phyloP scores from a whole-genome alignment of 2,113 vertebrate genomes.

The Myotis lucifugus region DNA sequence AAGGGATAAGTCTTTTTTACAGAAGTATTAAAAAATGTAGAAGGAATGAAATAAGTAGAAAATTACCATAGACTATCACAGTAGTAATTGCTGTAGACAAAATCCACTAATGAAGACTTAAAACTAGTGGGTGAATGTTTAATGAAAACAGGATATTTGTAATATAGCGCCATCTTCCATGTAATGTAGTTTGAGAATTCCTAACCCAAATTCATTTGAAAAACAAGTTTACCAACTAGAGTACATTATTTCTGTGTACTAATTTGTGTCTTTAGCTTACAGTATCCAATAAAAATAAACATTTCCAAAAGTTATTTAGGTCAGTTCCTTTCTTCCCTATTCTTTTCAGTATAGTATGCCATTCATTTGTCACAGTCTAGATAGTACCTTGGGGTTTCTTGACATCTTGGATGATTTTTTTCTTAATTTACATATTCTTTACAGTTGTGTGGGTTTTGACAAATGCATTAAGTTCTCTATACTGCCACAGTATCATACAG shows the following conservation, averaged over 20 bases:
- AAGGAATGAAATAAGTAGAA: background rate
- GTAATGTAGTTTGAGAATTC: background rate
- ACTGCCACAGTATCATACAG: background rate
- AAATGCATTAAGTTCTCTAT: background rate
- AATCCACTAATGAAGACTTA: background rate
- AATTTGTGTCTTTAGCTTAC: background rate
- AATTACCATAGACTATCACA: background rate
- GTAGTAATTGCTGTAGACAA: background rate
- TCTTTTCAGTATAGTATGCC: background rate
- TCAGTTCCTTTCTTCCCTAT: background rate
- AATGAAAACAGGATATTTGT: background rate
- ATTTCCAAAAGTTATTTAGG: background rate
- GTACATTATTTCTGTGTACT: background rate
- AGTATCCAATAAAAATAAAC: background rate
- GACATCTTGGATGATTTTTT: constrained; percentile 6
- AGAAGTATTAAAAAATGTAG: background rate
- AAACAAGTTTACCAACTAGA: background rate
- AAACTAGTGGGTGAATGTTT: background rate
- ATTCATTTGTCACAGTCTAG: background rate
- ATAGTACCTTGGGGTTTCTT: background rate
- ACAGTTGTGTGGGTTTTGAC: background rate
- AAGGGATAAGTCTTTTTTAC: background rate
- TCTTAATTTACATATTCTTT: background rate
- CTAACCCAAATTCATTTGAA: background rate
- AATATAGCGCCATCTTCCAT: background rate